Base-by-base conservation (phyloP, 2,888 invertebrate genomes). In the Heliconius ethilla region DNA sequence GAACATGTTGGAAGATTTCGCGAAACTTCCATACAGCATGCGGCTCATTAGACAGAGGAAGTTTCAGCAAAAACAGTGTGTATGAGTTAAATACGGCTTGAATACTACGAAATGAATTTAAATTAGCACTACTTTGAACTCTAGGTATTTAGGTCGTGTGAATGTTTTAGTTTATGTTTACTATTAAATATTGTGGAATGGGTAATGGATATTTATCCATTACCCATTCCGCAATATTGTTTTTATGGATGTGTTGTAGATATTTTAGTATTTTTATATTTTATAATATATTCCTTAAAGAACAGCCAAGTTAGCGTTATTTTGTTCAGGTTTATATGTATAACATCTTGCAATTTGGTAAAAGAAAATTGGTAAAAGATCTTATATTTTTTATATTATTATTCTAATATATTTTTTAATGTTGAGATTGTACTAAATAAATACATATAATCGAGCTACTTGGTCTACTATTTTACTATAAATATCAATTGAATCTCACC, bases 21-120 rank as follows among this genome's bases (percentile, higher is more conserved):
- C 77, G 81, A 78, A 81, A 85, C 84, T 84, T 85, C 83, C 81
- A 83, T 85, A 75, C 83, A 85, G 84, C 85, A 88, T 85, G 84
- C 85, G 87, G 85, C 87, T 89, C 86, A 89, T 88, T 89, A 88
- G 79, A 86, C 84, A 84, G 83, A 82, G 85, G 86, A 81, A 80
- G 75, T 80, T 79, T 77, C 59, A 45, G 63, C 77, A 76, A 75
- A 80, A 80, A 74, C 63, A 65, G 55, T 76, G 76, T 78, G 40
- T 72, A 75, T 65, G 70, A 70, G 75, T 63, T 75, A 70, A 66
- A 75, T 75, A 65, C 75, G 59, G 78, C 45, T 74, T 40, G 27
- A 45, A 74, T 74, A 40, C 27, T 74, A 59, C 59, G 27, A 74
- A 63, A 63, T 74, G 65, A 74, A 74, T 74, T 65, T 74, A 65